A percentile compares a stretch with the other conserved stretches of the same genome.
Conservation (phyloP, 1,140 invertebrate genomes). For the Listronotus bonariensis region DNA sequence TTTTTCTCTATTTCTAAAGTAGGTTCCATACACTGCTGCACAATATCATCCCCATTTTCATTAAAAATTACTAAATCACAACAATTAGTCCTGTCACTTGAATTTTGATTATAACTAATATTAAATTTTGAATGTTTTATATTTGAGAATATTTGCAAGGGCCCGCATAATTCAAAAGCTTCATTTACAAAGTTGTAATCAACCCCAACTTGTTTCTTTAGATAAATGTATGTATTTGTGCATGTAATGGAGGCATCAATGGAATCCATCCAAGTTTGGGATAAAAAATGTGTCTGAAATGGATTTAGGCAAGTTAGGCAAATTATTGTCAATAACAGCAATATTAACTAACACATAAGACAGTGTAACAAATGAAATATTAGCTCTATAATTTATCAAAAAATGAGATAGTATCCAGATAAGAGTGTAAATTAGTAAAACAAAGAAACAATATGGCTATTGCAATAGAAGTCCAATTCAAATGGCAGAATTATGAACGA, state of each 20-base stretch:
- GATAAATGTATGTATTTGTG: slow-evolving; percentile 41
- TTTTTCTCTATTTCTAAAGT: slow-evolving; percentile 12
- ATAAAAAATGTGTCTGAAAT: slow-evolving; percentile 37
- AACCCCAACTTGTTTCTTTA: slow-evolving; percentile 28
- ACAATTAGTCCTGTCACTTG: slow-evolving; percentile 26
- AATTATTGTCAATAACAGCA: too few species aligned
- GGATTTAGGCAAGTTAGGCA: too few species aligned
- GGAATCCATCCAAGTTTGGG: slow-evolving; percentile 38
- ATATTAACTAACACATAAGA: too few species aligned
- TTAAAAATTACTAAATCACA: slow-evolving; percentile 41
- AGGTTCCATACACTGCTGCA: neutral
- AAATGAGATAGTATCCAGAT: too few species aligned
- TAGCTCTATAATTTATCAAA: too few species aligned
- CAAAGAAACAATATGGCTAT: too few species aligned
- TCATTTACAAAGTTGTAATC: slow-evolving; percentile 2
- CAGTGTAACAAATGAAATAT: too few species aligned
- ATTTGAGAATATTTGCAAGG: slow-evolving; percentile 24
- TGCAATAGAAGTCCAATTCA: too few species aligned
- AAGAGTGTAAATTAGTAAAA: too few species aligned
- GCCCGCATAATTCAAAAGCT: slow-evolving; percentile 34
- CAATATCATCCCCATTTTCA: slow-evolving; percentile 16
- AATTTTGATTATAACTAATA: slow-evolving; percentile 24
- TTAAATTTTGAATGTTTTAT: slow-evolving; percentile 37
- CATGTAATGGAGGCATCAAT: slow-evolving; percentile 34
- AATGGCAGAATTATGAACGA: too few species aligned